Percentiles rank a stretch among this genome's conserved stretches.
These are phyloP conservation scores for Chloropsis hardwickii DNA, from an alignment of 2,113 vertebrate species.

Conservation along the genomic window DNA sequence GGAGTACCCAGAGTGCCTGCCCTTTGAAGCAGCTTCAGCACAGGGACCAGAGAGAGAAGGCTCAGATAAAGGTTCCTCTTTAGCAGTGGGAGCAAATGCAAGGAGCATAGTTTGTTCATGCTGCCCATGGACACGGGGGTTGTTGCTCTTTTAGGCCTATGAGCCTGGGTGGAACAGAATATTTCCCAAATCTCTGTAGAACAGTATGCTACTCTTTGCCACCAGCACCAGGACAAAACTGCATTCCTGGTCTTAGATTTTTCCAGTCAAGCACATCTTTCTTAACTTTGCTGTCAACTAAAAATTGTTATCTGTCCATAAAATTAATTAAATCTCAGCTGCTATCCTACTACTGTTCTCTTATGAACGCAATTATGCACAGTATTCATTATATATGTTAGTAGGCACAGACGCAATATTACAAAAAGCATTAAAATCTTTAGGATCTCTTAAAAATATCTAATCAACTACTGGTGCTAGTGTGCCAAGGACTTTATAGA, in stretches of 20 bases:
- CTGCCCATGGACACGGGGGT: neutral
- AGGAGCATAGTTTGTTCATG: neutral
- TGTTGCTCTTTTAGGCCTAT: neutral
- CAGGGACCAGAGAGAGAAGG: neutral
- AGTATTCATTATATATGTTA: neutral
- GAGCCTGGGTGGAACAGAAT: neutral
- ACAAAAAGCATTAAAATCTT: neutral
- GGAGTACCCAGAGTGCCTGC: accelerated
- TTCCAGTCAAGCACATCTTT: neutral
- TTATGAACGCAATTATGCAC: neutral
- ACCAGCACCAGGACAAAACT: neutral
- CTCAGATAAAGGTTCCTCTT: neutral
- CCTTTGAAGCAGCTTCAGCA: neutral
- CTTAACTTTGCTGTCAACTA: neutral
- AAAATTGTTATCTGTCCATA: neutral
- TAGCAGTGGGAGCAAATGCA: neutral
- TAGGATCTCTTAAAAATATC: neutral
- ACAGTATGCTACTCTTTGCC: neutral
- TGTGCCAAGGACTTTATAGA: neutral
- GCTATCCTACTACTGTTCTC: neutral
- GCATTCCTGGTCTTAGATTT: neutral
- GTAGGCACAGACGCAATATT: neutral
- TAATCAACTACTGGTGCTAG: neutral
- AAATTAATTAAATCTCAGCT: slow-evolving; percentile 5
- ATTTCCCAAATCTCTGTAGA: neutral